A percentile compares a stretch with the other conserved stretches of the same genome.
Conservation (phyloP, 2,797 vertebrate genomes). For the Ciconia nigra region DNA sequence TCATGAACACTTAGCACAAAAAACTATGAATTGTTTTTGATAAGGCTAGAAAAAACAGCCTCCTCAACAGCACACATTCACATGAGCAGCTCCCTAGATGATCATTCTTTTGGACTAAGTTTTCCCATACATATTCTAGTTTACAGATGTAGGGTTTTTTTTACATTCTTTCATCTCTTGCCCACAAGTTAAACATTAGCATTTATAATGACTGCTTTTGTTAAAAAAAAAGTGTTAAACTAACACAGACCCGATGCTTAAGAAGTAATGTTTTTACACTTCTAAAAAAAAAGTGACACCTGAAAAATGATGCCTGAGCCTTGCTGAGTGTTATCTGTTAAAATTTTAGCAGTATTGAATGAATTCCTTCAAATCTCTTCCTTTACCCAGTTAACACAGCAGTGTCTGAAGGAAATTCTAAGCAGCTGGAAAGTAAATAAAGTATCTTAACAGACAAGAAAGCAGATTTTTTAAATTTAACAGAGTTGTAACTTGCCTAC, state of each 20-base stretch:
- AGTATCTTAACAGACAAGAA: neutral
- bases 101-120: neutral
- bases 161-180: neutral
- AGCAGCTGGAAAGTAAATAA: neutral
- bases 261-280: neutral
- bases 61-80: neutral
- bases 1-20: constrained; percentile 32
- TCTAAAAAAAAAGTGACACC: neutral
- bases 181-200: constrained; percentile 10
- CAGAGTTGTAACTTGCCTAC: neutral
- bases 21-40: constrained; percentile 19
- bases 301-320: neutral
- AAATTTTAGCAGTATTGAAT: neutral
- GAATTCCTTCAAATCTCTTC: neutral
- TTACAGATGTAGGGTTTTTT: neutral
- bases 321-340: neutral
- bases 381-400: neutral
- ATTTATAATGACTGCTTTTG: neutral
- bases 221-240: neutral
- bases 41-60: neutral
- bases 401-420: neutral
- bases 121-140: neutral
- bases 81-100: neutral
- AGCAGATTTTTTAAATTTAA: neutral
- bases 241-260: neutral